Conservation (phyloP, 2,888 invertebrate genomes). For the Embidobia sp. region DNA sequence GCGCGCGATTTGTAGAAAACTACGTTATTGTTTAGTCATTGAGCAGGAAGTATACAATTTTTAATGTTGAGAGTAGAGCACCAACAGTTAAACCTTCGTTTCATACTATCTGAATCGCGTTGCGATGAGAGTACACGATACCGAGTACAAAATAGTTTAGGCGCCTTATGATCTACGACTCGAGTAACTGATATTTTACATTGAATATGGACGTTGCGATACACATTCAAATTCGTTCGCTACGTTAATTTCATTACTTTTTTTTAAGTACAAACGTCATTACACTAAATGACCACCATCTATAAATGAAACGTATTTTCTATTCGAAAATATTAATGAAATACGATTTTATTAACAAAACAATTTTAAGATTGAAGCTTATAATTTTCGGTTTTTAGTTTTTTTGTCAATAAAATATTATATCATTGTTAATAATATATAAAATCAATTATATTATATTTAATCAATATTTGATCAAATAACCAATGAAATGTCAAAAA, state of each 20-base stretch:
- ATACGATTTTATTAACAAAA: no score
- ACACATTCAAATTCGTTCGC: conserved; percentile 19
- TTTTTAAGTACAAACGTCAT: conserved; percentile 13
- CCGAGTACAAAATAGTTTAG: conserved; percentile 53
- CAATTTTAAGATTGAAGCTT: no score
- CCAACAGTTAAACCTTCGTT: conserved; percentile 33
- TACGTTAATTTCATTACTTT: conserved; percentile 16
- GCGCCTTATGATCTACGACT: conserved; percentile 35
- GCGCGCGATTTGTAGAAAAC: conserved; percentile 51
- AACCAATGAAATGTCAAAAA: no score
- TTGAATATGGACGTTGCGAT: conserved; percentile 39
- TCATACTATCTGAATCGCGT: conserved; percentile 26
- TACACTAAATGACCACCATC: no score
- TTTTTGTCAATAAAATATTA: no score
- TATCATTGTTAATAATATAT: no score
- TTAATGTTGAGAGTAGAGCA: conserved; percentile 40
- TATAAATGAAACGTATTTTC: no score
- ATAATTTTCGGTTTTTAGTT: no score
- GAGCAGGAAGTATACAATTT: conserved; percentile 56
- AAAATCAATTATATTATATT: no score
- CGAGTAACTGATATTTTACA: conserved; percentile 17
- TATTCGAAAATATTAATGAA: no score
- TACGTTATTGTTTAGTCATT: conserved; percentile 62
- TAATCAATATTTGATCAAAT: no score
- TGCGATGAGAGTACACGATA: conserved; percentile 36